phyloP scores from a whole-genome alignment of 2,888 invertebrate genomes.

The Liopterus haemorrhoidalis region DNA sequence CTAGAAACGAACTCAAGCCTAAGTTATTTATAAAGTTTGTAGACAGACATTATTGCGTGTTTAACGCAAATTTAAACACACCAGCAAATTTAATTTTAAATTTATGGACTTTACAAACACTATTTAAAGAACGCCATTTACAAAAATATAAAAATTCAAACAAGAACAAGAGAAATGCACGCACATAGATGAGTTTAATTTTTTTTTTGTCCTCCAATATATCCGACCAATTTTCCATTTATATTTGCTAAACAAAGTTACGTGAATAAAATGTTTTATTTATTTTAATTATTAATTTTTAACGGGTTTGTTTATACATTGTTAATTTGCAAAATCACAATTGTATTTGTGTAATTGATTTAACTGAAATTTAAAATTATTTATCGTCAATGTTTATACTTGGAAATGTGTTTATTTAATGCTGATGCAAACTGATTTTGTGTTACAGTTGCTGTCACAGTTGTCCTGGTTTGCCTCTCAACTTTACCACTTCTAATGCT shows the following conservation, averaged over 20 bases:
- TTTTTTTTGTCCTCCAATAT: no score
- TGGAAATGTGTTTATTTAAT: constrained; percentile 3
- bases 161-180: no score
- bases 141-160: no score
- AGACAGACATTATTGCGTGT: no score
- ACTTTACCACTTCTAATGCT: constrained; percentile 70
- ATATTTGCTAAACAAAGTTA: background rate
- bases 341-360: background rate
- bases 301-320: background rate
- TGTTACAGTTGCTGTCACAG: constrained; percentile 63
- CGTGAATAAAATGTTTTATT: background rate
- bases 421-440: constrained; percentile 31
- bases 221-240: no score
- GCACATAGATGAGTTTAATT: no score
- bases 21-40: no score
- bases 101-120: no score
- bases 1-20: no score
- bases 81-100: no score
- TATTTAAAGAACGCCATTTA: no score
- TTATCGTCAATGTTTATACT: constrained; percentile 6
- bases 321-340: background rate
- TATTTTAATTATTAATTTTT: background rate
- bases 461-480: constrained; percentile 60
- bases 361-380: background rate
- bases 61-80: no score